Percentiles rank a stretch among this genome's conserved stretches.
Evolutionary conservation across 35 echinoderm and acorn worm species (phyloP).

Genomic region (Holothuria glaberrima): DNA sequence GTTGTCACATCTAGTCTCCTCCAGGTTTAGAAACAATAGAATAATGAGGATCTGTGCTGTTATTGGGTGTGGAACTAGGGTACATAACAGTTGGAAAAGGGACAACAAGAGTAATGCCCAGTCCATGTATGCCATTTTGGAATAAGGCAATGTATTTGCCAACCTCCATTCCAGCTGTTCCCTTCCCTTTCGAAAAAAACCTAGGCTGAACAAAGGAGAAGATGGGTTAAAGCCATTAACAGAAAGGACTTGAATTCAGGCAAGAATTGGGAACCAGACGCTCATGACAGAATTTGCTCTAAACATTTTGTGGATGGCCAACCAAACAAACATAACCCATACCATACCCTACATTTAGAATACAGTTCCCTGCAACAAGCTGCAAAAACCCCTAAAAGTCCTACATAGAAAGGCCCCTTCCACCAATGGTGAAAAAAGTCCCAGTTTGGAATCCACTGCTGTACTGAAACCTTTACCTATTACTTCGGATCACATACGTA

Average conservation of each 20-base stretch:
- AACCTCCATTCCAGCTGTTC: not conserved
- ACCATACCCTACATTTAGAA: not conserved
- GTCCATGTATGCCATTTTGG: constrained; percentile 14
- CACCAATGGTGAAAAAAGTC: not conserved
- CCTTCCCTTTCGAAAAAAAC: not conserved
- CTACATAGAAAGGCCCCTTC: not conserved
- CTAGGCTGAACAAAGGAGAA: not conserved
- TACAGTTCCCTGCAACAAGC: not conserved
- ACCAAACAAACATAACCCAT: not conserved
- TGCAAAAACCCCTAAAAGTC: not conserved
- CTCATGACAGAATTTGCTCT: not conserved
- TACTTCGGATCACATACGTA: not conserved
- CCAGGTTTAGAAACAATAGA: too few relatives aligned
- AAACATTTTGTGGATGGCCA: constrained; percentile 18
- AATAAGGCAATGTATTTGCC: not conserved
- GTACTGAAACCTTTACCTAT: not conserved
- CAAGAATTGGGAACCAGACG: constrained; percentile 7
- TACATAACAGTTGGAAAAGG: not conserved
- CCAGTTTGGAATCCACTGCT: not conserved
- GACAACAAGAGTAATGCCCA: not conserved
- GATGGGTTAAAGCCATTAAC: not conserved
- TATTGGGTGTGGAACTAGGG: not conserved
- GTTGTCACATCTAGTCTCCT: too few relatives aligned
- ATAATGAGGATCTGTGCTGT: too few relatives aligned
- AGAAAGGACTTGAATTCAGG: not conserved